phyloP scores from a whole-genome alignment of 2,888 invertebrate genomes.

The Amiota communis region DNA sequence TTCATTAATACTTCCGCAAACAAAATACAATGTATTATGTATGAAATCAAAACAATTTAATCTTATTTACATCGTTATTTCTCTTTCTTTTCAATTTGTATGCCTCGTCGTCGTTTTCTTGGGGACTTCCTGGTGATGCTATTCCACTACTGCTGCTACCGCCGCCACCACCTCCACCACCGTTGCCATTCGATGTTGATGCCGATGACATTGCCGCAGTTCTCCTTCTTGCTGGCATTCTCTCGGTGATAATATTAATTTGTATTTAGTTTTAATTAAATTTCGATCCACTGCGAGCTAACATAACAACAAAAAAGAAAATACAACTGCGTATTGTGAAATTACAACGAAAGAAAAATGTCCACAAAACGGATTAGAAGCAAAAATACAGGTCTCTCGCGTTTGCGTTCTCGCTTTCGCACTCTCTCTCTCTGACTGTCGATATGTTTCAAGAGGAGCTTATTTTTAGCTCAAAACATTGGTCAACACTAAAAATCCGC shows the following conservation, averaged over 20 bases:
- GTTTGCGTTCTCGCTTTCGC: not conserved
- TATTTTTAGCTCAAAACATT: not conserved
- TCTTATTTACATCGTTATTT: slow-evolving; percentile 69
- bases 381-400: slow-evolving; percentile 53
- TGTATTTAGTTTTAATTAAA: slow-evolving; percentile 56
- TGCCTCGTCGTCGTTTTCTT: slow-evolving; percentile 59
- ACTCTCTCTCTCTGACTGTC: too few species aligned
- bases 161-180: not conserved
- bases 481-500: slow-evolving; percentile 9
- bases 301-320: slow-evolving; percentile 30
- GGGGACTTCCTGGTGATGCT: slow-evolving; percentile 56
- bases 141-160: slow-evolving; percentile 31
- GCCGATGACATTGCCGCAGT: slow-evolving; percentile 51
- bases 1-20: not conserved
- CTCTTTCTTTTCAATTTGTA: slow-evolving; percentile 70
- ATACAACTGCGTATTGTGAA: slow-evolving; percentile 50
- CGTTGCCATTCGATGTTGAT: too few species aligned
- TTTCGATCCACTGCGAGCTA: not conserved
- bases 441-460: too few species aligned
- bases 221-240: slow-evolving; percentile 70
- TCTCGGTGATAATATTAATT: slow-evolving; percentile 66
- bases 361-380: slow-evolving; percentile 43
- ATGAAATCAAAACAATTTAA: not conserved
- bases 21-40: not conserved
- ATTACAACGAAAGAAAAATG: slow-evolving; percentile 50